Percentiles rank a stretch among this genome's conserved stretches.
phyloP scores from a whole-genome alignment of 1,140 invertebrate genomes.

The Scaptomyza graminum region DNA sequence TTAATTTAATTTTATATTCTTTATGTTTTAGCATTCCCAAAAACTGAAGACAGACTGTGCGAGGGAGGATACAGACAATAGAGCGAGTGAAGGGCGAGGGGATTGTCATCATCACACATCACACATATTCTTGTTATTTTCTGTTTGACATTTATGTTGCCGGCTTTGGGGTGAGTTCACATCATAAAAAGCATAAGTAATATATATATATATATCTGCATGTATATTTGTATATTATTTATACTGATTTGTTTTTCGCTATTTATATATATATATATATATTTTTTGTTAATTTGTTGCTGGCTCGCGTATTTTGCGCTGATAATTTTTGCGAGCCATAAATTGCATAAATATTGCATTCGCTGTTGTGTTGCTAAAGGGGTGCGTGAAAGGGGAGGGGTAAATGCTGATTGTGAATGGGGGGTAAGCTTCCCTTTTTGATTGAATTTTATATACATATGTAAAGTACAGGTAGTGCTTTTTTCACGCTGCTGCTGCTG shows the following conservation, averaged over 20 bases:
- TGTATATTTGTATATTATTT: conserved; percentile 1
- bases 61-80: neutral
- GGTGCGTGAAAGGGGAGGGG: neutral
- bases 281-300: conserved; percentile 46
- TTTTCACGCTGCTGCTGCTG: conserved; percentile 43
- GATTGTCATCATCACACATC: conserved; percentile 7
- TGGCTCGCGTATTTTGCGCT: conserved; percentile 32
- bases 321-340: conserved; percentile 44
- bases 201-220: neutral
- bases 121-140: conserved; percentile 31
- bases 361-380: neutral
- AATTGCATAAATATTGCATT: conserved; percentile 45
- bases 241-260: conserved; percentile 3
- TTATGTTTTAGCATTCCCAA: conserved; percentile 26
- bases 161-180: conserved; percentile 58
- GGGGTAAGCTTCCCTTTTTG: conserved; percentile 20
- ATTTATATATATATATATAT: conserved; percentile 6
- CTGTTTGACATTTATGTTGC: conserved; percentile 63
- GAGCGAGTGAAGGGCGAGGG: neutral
- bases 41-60: conserved; percentile 1
- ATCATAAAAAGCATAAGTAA: neutral
- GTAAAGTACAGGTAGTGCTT: neutral
- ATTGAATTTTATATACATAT: conserved; percentile 36
- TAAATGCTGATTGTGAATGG: conserved; percentile 33
- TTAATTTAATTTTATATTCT: conserved; percentile 19